These are phyloP conservation scores for Tetramorium alpestre DNA, from an alignment of 1,140 invertebrate genomes.

Conservation along the genomic window DNA sequence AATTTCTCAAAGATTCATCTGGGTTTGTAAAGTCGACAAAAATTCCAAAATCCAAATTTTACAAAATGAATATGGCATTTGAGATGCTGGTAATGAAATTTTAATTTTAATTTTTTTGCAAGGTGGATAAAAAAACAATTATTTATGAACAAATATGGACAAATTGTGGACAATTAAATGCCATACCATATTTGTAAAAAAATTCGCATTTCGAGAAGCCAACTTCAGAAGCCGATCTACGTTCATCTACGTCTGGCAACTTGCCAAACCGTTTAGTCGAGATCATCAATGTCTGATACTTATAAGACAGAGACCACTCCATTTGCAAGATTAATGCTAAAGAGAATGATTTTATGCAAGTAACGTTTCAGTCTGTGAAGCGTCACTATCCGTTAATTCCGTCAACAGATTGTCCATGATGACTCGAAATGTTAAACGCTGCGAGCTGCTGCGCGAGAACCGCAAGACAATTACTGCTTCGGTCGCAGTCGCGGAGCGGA, in stretches of 20 bases:
- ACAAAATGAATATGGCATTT: no score
- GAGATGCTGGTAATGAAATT: no score
- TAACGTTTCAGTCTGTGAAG: background rate
- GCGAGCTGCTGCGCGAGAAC: conserved; percentile 30
- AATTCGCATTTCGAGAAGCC: no score
- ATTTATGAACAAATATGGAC: no score
- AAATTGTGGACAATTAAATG: no score
- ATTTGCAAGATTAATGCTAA: background rate
- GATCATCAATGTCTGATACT: background rate
- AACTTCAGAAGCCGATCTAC: no score
- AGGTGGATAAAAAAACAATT: no score
- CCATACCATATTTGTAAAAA: no score
- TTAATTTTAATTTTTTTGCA: no score
- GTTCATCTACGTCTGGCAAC: background rate
- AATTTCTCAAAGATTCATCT: no score
- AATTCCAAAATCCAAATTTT: no score
- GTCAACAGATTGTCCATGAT: conserved; percentile 22
- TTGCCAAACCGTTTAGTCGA: background rate
- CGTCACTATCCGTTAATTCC: background rate
- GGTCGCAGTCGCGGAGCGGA: conserved; percentile 22
- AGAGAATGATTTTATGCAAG: background rate
- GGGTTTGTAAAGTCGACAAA: no score
- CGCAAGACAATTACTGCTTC: conserved; percentile 41
- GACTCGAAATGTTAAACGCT: conserved; percentile 25
- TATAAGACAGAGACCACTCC: background rate